Percentiles rank a stretch among this genome's conserved stretches.
Conservation (phyloP, 2,797 vertebrate species). For the Furcifer pardalis region DNA sequence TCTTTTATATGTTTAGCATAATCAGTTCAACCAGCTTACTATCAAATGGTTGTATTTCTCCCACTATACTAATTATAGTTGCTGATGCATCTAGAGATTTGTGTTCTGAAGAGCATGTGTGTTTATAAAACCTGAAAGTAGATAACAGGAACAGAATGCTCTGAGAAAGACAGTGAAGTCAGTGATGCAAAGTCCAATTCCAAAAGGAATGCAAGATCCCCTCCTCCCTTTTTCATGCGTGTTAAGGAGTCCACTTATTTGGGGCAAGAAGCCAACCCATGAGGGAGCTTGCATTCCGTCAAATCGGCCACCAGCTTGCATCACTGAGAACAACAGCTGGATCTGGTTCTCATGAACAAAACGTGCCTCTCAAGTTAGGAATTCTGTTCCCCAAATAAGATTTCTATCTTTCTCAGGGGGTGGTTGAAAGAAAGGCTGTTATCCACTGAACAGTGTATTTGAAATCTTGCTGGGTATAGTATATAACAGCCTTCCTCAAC, state of each 20-base stretch:
- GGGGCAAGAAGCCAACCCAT: not conserved
- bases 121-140: slow-evolving; percentile 17
- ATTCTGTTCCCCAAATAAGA: not conserved
- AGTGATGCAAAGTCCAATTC: not conserved
- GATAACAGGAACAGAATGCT: not conserved
- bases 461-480: not conserved
- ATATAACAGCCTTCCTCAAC: not conserved
- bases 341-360: slow-evolving; percentile 20
- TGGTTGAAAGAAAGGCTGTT: not conserved
- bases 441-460: not conserved
- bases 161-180: not conserved
- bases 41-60: slow-evolving; percentile 30
- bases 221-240: not conserved
- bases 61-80: slow-evolving; percentile 27
- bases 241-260: not conserved
- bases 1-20: not conserved
- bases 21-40: slow-evolving; percentile 31
- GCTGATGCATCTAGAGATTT: slow-evolving; percentile 2
- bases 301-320: not conserved
- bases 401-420: not conserved
- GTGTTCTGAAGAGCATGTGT: slow-evolving; percentile 1
- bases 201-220: not conserved
- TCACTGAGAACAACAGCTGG: slow-evolving; percentile 3
- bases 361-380: not conserved
- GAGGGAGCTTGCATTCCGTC: not conserved